Evolutionary conservation across 2,113 vertebrate genomes (phyloP), one percentile per base, ranked within the genome.

Genomic region (Scomber japonicus): DNA sequence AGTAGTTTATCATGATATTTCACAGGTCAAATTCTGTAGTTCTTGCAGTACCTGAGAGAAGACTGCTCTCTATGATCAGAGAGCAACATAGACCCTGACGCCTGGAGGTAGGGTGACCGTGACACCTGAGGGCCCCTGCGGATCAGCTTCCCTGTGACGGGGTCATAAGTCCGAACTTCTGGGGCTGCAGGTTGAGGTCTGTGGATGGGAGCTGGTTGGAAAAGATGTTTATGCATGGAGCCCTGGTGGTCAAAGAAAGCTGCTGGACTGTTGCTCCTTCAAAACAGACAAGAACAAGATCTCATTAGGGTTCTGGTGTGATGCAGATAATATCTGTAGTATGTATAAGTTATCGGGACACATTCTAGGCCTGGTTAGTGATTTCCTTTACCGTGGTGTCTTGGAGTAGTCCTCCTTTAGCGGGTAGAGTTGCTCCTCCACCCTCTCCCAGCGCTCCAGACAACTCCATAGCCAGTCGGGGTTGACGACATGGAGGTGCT

Each of bases 381-480:
- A 17, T 10, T 14, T 16, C 3, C 7, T 46, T 75, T 86, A 98
- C 98, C 97, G 94, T 50, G 96, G 95, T 2, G 91, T 92, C 81
- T 95, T 97, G 82, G 92, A 86, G 53, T 95, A 96, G 63, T 98
- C 97, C 3, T 99, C 98, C 66, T 95, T 96, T 13, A 99, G 94
- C 0, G 98, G 98, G 81, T 98, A 99, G 27, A 99, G 95, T 71
- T 95, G 94, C 46, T 99, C 98, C 69, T 99, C 97, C 57, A 99
- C 97, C 73, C 94, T 95, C 91, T 99, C 98, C 98, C 98, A 99
- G 77, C 98, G 96, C 83, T 99, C 98, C 84, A 99, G 92, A 76
- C 97, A 99, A 92, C 96, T 97, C 98, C 98, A 99, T 66, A 99
- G 94, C 98, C 98, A 99, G 27, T 99, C 97, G 0, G 98, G 98